Evolutionary conservation across 1,140 invertebrate species (phyloP).

Genomic region (Vollenhovia emeryi): DNA sequence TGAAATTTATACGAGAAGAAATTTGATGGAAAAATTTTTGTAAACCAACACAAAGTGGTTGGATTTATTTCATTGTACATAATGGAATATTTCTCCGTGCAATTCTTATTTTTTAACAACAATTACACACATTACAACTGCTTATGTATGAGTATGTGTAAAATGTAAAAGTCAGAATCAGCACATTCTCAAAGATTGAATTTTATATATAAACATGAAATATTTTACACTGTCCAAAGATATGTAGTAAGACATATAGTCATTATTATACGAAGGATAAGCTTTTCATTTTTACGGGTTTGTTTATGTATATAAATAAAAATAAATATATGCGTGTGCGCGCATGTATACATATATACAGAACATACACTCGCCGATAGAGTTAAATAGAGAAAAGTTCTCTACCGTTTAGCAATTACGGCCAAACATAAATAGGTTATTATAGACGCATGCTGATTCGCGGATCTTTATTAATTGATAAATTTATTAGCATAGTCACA

Average conservation of each 20-base stretch:
- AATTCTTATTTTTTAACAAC: slow-evolving; percentile 36
- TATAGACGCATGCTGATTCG: too few relatives aligned
- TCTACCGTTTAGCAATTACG: too few relatives aligned
- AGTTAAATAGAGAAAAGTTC: too few relatives aligned
- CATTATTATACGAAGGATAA: slow-evolving; percentile 16
- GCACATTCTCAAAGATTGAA: neutral
- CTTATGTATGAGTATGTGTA: neutral
- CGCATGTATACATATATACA: too few relatives aligned
- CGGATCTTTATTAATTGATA: too few relatives aligned
- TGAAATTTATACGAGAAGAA: slow-evolving; percentile 1
- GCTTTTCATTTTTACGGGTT: neutral
- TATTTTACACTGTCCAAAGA: slow-evolving; percentile 40
- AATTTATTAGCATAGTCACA: too few relatives aligned
- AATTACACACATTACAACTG: neutral
- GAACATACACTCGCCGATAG: too few relatives aligned
- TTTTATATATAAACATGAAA: slow-evolving; percentile 43
- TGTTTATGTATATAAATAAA: neutral
- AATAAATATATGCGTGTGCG: neutral
- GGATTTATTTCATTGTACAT: slow-evolving; percentile 35
- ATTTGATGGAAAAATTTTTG: slow-evolving; percentile 34
- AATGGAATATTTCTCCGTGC: neutral
- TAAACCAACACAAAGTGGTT: neutral
- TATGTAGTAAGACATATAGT: neutral
- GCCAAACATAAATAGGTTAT: too few relatives aligned
- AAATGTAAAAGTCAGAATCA: slow-evolving; percentile 13